Percentiles rank a stretch among this genome's conserved stretches.
These are phyloP conservation scores for Drosophila orena DNA, from an alignment of 1,140 invertebrate genomes.

Conservation along the genomic window DNA sequence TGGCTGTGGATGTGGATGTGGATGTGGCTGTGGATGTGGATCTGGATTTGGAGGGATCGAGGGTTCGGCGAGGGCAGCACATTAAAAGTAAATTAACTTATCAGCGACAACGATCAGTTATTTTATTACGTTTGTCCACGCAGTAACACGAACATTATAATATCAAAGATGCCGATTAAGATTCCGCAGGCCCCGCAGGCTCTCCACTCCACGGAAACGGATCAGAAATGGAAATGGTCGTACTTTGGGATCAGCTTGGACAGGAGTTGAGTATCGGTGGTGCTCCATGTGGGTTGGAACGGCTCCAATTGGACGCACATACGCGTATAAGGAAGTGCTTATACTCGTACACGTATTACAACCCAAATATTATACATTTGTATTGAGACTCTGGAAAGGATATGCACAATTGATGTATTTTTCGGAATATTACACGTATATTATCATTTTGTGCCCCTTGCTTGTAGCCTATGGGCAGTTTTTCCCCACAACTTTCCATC, in stretches of 20 bases:
- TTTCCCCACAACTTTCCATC: background rate
- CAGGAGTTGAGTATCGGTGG: background rate
- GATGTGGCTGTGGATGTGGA: background rate
- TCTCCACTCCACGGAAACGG: conserved; percentile 8
- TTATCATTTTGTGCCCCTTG: no score
- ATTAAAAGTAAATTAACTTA: conserved; percentile 85
- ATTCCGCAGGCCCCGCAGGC: conserved; percentile 46
- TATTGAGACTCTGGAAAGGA: no score
- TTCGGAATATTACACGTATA: no score
- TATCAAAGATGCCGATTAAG: conserved; percentile 84
- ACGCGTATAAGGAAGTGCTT: no score
- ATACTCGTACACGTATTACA: no score
- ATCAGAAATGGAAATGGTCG: conserved; percentile 10
- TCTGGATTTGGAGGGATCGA: conserved; percentile 6
- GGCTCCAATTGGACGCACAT: background rate
- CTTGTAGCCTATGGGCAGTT: no score
- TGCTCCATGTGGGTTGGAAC: conserved; percentile 6
- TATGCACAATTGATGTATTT: no score
- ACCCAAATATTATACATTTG: no score
- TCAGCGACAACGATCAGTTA: conserved; percentile 84
- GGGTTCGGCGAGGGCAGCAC: conserved; percentile 66
- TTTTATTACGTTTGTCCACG: conserved; percentile 85
- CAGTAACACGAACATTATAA: conserved; percentile 85
- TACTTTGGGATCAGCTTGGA: background rate
- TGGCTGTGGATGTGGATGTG: background rate